Evolutionary conservation across 2,797 vertebrate genomes (phyloP).

Genomic region (Nasua narica): DNA sequence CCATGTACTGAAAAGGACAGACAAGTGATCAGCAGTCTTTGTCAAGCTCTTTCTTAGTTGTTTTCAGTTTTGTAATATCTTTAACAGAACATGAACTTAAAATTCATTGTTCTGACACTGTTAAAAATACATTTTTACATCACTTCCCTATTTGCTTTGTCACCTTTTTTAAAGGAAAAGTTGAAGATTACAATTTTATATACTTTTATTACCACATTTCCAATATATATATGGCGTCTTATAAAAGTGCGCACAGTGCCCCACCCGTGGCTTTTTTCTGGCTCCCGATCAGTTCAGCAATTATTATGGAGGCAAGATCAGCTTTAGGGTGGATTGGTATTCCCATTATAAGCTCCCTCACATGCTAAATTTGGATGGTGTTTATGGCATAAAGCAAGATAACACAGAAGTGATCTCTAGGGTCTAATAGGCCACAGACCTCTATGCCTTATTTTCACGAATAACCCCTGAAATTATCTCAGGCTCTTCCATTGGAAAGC

Average conservation of each 20-base stretch:
- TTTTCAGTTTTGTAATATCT: slow-evolving; percentile 5
- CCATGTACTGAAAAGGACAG: background rate
- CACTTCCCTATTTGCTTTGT: slow-evolving; percentile 80
- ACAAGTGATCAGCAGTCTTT: background rate
- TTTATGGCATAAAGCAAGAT: background rate
- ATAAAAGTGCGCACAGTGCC: slow-evolving; percentile 72
- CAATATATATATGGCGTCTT: slow-evolving; percentile 70
- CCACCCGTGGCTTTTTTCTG: slow-evolving; percentile 60
- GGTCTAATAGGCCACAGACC: background rate
- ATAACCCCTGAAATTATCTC: background rate
- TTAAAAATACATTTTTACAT: slow-evolving; percentile 68
- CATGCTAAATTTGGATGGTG: background rate
- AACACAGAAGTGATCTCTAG: background rate
- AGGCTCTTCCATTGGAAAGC: background rate
- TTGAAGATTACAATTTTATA: slow-evolving; percentile 78
- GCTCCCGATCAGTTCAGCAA: slow-evolving; percentile 29
- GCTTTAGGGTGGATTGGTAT: background rate
- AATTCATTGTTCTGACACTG: slow-evolving; percentile 58
- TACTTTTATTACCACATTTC: slow-evolving; percentile 79
- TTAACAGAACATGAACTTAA: slow-evolving; percentile 50
- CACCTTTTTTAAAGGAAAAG: slow-evolving; percentile 73
- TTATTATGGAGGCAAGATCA: background rate
- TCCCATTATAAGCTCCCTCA: background rate
- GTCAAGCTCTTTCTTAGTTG: background rate
- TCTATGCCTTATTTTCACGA: background rate